Base-by-base conservation (phyloP, 2,888 invertebrate genomes). In the Parascotia fuliginaria region DNA sequence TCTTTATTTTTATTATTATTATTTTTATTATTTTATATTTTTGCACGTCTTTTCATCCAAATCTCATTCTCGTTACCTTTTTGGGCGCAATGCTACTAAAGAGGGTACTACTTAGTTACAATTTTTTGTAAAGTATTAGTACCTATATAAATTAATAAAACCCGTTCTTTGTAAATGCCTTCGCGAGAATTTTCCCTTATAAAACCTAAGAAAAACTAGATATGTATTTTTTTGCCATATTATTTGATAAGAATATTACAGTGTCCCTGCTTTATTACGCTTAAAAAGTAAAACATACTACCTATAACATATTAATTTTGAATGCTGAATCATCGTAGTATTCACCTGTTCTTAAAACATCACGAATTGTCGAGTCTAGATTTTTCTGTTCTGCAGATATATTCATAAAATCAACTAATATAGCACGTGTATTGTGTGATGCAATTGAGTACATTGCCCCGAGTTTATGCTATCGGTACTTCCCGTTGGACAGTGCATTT, bases 391-490 rank as follows among this genome's bases (percentile, higher is more conserved):
- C n/a, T 7, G 24, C 24, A 7, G 24, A 24, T 9, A 24, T 24
- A 24, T 6, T 24, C 24, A 6, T 19, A 5, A 19, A 2, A 19
- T 5, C 3, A 24, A 24, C 7, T 5, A 19, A 1, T 24, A 28
- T 28, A 31, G 13, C 31, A 14, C 31, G 31, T 31, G 31, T 13
- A 31, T 14, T 29, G 4, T 14, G 9, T 31, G 19, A 28, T 19
- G 16, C n/a, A 1, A 37, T 19, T 14, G 31, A 11, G 36, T 41
- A 22, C 24, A 29, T 41, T 24, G 29, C 6, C 7, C 13, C 29
- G 36, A n/a, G 29, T n/a, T 14, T 22, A 19, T 31, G n/a, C 16
- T 36, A 34, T 46, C 45, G 15, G 13, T 19, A 37, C 37, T 48
- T 48, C 48, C 48, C 37, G 48, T 15, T 16, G 24, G 7, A 24